Conservation (phyloP, 1,140 invertebrate genomes). For the Varroa destructor region DNA sequence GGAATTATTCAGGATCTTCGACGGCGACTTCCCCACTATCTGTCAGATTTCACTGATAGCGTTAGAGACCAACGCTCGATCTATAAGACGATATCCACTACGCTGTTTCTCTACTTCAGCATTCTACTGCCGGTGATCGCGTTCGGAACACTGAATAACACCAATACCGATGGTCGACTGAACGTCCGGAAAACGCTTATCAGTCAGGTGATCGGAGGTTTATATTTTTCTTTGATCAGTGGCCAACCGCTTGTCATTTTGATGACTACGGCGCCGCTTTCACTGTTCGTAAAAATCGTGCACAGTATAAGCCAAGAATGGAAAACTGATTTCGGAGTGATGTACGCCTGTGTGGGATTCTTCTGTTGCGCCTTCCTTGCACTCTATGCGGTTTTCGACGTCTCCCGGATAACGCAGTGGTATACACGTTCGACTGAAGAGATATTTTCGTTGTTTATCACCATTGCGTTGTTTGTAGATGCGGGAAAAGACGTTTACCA, state of each 20-base stretch:
- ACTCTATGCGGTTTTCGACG: conserved; percentile 42
- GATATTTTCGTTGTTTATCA: conserved; percentile 47
- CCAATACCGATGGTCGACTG: conserved; percentile 45
- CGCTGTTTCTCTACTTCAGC: conserved; percentile 46
- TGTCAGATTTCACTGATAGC: conserved; percentile 40
- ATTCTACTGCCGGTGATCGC: conserved; percentile 46
- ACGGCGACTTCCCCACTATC: conserved; percentile 37
- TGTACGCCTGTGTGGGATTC: conserved; percentile 46
- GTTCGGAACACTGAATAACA: conserved; percentile 46
- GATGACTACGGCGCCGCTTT: conserved; percentile 45
- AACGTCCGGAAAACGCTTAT: conserved; percentile 46
- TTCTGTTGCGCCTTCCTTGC: conserved; percentile 46
- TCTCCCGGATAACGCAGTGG: conserved; percentile 45
- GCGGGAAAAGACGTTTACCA: conserved; percentile 42
- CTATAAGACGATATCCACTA: conserved; percentile 42
- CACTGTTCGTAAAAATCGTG: conserved; percentile 47
- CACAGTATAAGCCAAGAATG: conserved; percentile 42
- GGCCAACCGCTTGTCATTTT: conserved; percentile 45
- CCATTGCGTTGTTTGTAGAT: conserved; percentile 46
- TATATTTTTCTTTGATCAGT: conserved; percentile 44
- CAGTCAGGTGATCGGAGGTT: conserved; percentile 45
- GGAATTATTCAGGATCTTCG: conserved; percentile 39
- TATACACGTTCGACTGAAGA: conserved; percentile 45
- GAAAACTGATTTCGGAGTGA: conserved; percentile 43
- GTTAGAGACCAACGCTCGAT: conserved; percentile 38